These are phyloP conservation scores for Carettochelys insculpta DNA, from an alignment of 2,113 vertebrate genomes.

Conservation along the genomic window DNA sequence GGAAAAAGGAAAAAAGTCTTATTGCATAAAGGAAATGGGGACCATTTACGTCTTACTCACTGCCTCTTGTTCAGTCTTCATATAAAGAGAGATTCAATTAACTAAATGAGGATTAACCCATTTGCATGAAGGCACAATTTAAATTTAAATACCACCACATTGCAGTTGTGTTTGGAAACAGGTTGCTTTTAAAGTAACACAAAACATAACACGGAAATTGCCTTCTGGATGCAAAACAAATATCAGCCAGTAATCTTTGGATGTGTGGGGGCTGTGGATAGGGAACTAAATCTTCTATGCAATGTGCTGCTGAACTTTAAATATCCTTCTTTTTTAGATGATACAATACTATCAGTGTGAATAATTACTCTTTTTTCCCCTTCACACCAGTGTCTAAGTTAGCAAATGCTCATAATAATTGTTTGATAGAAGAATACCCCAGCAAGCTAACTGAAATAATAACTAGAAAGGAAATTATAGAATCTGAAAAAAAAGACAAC, in stretches of 20 bases:
- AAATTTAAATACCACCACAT: neutral
- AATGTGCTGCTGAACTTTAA: neutral
- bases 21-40: neutral
- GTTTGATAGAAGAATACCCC: neutral
- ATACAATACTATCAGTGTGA: slow-evolving; percentile 15
- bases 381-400: slow-evolving; percentile 3
- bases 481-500: neutral
- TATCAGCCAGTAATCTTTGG: neutral
- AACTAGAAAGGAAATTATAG: slow-evolving; percentile 35
- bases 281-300: neutral
- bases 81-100: rapidly evolving
- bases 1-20: neutral
- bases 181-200: neutral
- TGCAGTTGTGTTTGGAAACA: neutral
- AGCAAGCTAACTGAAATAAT: slow-evolving; percentile 12
- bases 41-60: neutral
- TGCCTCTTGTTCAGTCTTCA: neutral
- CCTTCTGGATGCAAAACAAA: neutral
- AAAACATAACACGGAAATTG: neutral
- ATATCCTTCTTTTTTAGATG: neutral
- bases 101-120: neutral
- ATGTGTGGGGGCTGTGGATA: neutral
- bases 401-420: slow-evolving; percentile 42
- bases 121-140: neutral
- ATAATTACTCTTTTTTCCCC: neutral